Evolutionary conservation across 2,888 invertebrate species (phyloP), one percentile per base, ranked within the genome.

Genomic region (Polia nebulosa): DNA sequence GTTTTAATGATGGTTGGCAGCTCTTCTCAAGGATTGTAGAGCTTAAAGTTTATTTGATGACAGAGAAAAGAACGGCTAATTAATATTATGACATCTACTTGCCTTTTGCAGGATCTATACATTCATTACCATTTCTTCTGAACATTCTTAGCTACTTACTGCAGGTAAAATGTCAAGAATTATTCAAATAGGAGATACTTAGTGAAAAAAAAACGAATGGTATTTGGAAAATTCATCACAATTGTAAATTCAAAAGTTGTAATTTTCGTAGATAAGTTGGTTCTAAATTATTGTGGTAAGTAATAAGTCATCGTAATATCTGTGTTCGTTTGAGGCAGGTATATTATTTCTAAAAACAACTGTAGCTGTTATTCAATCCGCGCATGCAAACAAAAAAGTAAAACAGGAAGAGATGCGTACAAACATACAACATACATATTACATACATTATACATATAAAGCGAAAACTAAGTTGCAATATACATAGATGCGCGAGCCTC

Each of bases 381-480:
- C 13, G 20, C 36, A 61, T 20, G 36, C 45, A 57, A 60, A 57
- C 32, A 69, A 56, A 64, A 60, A 60, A 70, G 47, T 49, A n/a
- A 70, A 68, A 25, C 29, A 78, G 78, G 68, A 78, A 76, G 74
- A 69, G 47, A 51, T 65, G 55, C 67, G 61, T 66, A 64, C 25
- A 34, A 22, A 34, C 17, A 32, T 32, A 27, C 7, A 41, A 41
- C 17, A 44, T 6, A 34, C 44, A 51, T 22, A 41, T 2, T 41
- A 41, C n/a, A n/a, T 47, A 39, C 57, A 39, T n/a, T n/a, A n/a
- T 59, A 75, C 52, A 58, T 58, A 44, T 45, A n/a, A 59, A 70
- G 57, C 67, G 39, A 67, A 73, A 69, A 61, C 41, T 72, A 60
- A 71, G 57, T 73, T 75, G 78, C 72, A 76, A 62, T 67, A 72